Base-by-base conservation (phyloP, 2,888 invertebrate genomes). In the Polydrusus pterygomalis region DNA sequence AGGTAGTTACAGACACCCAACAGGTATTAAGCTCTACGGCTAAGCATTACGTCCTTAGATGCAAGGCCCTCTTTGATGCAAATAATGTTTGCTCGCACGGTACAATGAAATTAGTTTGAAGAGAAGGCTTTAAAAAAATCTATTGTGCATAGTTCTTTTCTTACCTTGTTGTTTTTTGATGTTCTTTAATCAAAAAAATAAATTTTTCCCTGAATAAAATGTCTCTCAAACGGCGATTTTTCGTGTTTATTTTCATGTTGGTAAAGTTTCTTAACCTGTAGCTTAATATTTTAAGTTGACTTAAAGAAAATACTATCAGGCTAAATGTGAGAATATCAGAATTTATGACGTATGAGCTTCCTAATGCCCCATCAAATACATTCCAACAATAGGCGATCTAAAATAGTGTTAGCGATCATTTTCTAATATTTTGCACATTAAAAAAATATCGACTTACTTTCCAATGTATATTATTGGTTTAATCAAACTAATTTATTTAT, bases 251-350 rank as follows among this genome's bases (percentile, higher is more conserved):
- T 34, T 47, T 68, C 10, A 71, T 67, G 10, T 62, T 60, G 9
- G 58, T 49, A 65, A 79, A 76, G 15, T 77, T 73, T 18, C 60
- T 62, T 43, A 78, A 47, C 51, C 65, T 69, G 17, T 79, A 70
- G 8, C 70, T 64, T 20, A 80, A 64, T 30, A 80, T 80, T 30
- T 76, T 54, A n/a, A 79, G 63, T 58, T 78, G 79, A 34, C 78
- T 76, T 15, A 77, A 30, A n/a, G 78, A 75, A 54, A 77, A 80
- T 8, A 77, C 77, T 34, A 80, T 79, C 9, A 80, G 40, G 63
- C 77, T 78, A 60, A 79, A 80, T 17, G 74, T 74, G 10, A 80
- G 70, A 40, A 75, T 74, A 56, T 80, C 78, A 13, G 76, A 77
- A 64, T 71, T 77, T 34, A 77, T 77, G 0, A 80, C 75, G 49